Percentiles rank a stretch among this genome's conserved stretches.
Evolutionary conservation across 2,113 vertebrate genomes (phyloP).

Genomic region (Engystomops pustulosus): DNA sequence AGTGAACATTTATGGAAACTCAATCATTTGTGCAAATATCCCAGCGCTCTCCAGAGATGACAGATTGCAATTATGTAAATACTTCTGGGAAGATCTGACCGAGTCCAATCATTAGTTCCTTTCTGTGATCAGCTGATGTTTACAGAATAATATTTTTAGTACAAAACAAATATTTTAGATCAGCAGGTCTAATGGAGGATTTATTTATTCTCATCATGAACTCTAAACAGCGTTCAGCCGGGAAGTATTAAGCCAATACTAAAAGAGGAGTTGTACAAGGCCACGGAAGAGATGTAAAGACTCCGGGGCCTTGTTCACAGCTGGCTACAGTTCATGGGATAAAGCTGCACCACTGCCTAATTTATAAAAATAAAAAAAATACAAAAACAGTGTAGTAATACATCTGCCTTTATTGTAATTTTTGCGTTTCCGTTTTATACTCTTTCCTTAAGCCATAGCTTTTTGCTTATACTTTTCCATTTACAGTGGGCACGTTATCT

Average conservation of each 20-base stretch:
- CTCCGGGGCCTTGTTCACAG: no score
- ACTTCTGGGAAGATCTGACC: conserved; percentile 54
- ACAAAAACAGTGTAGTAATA: no score
- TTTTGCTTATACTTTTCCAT: no score
- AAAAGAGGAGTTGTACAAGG: background rate
- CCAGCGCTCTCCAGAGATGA: conserved; percentile 40
- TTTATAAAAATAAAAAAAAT: no score
- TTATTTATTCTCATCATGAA: conserved; percentile 45
- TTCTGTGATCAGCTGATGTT: conserved; percentile 43
- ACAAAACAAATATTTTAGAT: conserved; percentile 40
- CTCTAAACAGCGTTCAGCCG: conserved; percentile 37
- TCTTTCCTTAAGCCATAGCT: no score
- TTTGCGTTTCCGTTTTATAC: no score
- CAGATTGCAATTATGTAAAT: conserved; percentile 47
- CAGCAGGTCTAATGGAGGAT: conserved; percentile 30
- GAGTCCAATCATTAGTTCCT: conserved; percentile 8
- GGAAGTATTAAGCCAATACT: background rate
- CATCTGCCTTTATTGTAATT: no score
- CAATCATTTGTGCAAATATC: conserved; percentile 37
- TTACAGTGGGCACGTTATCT: no score
- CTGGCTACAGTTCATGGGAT: no score
- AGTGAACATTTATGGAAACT: background rate
- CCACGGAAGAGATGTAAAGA: no score
- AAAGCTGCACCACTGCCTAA: no score
- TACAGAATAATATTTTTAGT: conserved; percentile 52